Base-by-base conservation (phyloP, 2,888 invertebrate genomes). In the Scelioninae gen. 1 region DNA sequence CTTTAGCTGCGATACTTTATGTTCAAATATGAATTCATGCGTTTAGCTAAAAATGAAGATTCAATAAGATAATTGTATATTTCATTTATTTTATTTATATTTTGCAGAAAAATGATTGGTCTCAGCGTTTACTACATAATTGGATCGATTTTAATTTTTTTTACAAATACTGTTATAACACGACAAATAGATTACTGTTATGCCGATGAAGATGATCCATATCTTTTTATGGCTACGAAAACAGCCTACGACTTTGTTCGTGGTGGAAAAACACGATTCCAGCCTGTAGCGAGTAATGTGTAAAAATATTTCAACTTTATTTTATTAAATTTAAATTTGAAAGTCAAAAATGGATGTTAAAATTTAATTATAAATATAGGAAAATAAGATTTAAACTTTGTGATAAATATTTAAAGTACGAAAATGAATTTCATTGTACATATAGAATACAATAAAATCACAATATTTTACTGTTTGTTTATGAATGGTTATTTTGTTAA, bases 221-320 rank as follows among this genome's bases (percentile, higher is more conserved):
- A 96, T 88, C 90, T 95, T 13, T 93, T 95, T 66, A 96, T 96
- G 89, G 95, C 94, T 9, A 94, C 95, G 5, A 96, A 96, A 93
- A 96, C 97, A 0, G 95, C 96, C 0, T 97, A 97, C 89, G 94
- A 95, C 87, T 95, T 96, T 86, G 94, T 95, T 13, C 95, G 94
- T 82, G 94, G 94, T 51, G 94, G 94, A 43, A 93, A 94, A 74
- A 93, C 93, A 0, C 94, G 93, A 80, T 93, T 94, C 72, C 95
- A 95, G 83, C 93, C 94, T 65, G 94, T 96, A 47, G 95, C 95
- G 86, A 94, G 96, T 96, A 92, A 80, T 47, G 38, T 68, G 15
- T 77, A 62, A 11, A 63, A 13, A 15, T 5, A 47, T 60, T 15
- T 34, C 13, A 55, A 23, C 11, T 56, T 45, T 31, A 45, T 65